A percentile compares a stretch with the other conserved stretches of the same genome.
Evolutionary conservation across 1,140 invertebrate genomes (phyloP).

Genomic region (Hylaeus anthracinus): DNA sequence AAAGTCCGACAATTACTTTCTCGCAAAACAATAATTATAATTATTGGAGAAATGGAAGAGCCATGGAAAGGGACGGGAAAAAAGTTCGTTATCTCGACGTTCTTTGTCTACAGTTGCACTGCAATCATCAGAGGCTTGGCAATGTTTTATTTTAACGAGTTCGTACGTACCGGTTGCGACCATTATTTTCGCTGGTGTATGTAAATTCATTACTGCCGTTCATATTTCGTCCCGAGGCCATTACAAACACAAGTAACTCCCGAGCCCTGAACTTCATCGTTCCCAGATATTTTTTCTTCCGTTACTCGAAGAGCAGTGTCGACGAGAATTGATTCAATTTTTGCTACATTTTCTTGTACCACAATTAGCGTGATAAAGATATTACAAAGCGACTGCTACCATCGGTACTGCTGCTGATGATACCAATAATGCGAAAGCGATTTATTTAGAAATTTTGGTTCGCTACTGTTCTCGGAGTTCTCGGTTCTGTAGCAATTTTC

Average conservation of each 20-base stretch:
- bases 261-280: not conserved
- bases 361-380: too few species aligned
- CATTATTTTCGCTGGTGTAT: constrained; percentile 32
- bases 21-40: not conserved
- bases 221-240: not conserved
- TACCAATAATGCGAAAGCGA: too few species aligned
- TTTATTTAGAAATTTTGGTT: not conserved
- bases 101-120: constrained; percentile 28
- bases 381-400: too few species aligned
- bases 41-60: constrained; percentile 17
- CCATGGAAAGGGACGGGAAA: not conserved
- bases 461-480: not conserved
- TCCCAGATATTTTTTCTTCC: too few species aligned
- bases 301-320: too few species aligned
- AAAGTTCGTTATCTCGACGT: not conserved
- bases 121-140: not conserved
- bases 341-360: not conserved
- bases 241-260: constrained; percentile 7
- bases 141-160: constrained; percentile 43
- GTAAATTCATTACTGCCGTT: constrained; percentile 33
- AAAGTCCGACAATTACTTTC: too few species aligned
- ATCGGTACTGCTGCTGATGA: too few species aligned
- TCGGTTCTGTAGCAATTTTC: not conserved
- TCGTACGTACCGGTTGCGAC: constrained; percentile 1
- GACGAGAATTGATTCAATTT: too few species aligned